Evolutionary conservation across 2,113 vertebrate species (phyloP), one percentile per base, ranked within the genome.

Genomic region (Tragulus kanchil): DNA sequence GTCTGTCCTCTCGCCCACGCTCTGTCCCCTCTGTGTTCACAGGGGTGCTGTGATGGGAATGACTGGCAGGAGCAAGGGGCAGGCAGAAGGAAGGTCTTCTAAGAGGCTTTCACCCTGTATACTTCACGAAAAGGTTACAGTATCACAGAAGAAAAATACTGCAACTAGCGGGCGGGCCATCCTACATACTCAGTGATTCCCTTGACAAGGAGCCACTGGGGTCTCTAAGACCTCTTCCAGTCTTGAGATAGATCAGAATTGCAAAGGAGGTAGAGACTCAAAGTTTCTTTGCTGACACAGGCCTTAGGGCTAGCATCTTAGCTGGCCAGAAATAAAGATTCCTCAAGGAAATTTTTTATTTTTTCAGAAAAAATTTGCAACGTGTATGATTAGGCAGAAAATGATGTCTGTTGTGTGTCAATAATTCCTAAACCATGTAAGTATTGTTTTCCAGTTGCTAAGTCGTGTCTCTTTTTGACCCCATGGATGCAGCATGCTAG

Each of bases 41-140:
- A 54, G n/a, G 26, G 19, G 21, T 25, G 1, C 21, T 9, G 42
- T 59, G 13, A 3, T 67, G 25, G 5, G 10, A 59, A 83, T 14
- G n/a, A 17, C 42, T 11, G 62, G n/a, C 45, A 28, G 36, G 11
- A 45, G 10, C 0, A 0, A 25, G 58, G 17, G 14, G 17, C 1
- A 1, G 12, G 50, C 2, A 9, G 15, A 52, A 75, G 45, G 56
- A 89, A 86, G 36, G 9, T 15, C 31, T 23, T 42, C 82, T 6
- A 56, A 31, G 19, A 62, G 6, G 52, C 21, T 19, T 13, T 3
- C 8, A 28, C 7, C 31, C n/a, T 11, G 10, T 19, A 23, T 7
- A 15, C 2, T 17, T 88, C 36, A 56, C 6, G 2, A 45, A 90
- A 45, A 79, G 48, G n/a, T 79, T n/a, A 71, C 23, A 67, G 31